phyloP scores from a whole-genome alignment of 2,888 invertebrate species.

The Cerastis rubricosa region DNA sequence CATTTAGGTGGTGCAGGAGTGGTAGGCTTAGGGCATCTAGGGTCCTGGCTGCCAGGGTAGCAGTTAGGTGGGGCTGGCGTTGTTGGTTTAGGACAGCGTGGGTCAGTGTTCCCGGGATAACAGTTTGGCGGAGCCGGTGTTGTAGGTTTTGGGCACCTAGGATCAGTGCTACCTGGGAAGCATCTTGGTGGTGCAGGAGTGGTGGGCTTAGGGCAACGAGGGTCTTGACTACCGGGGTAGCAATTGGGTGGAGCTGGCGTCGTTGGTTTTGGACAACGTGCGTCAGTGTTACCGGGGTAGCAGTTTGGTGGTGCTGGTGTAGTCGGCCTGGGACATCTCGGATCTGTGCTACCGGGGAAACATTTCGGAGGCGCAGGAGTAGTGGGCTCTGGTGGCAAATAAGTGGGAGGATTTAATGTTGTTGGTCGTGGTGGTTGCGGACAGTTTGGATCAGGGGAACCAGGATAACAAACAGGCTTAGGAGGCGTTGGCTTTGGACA shows the following conservation, averaged over 20 bases:
- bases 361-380: constrained; percentile 47
- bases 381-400: constrained; percentile 40
- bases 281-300: constrained; percentile 76
- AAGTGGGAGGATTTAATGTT: constrained; percentile 56
- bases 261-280: constrained; percentile 76
- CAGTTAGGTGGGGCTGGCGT: constrained; percentile 2
- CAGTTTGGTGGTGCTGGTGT: constrained; percentile 68
- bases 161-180: constrained; percentile 53
- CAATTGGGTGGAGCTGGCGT: constrained; percentile 54
- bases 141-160: constrained; percentile 69
- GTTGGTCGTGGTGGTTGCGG: constrained; percentile 68
- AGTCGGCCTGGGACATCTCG: constrained; percentile 38
- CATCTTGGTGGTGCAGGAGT: constrained; percentile 54
- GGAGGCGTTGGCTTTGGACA: constrained; percentile 53
- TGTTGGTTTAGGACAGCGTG: constrained; percentile 15
- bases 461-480: constrained; percentile 55
- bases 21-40: constrained; percentile 46
- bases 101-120: not conserved
- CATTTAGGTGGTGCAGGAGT: constrained; percentile 69
- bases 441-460: constrained; percentile 72
- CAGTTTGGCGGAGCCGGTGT: constrained; percentile 64
- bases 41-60: constrained; percentile 3
- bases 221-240: constrained; percentile 76
- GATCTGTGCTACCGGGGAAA: constrained; percentile 39
- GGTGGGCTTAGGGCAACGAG: too few relatives aligned